These are phyloP conservation scores for Antrozous pallidus DNA, from an alignment of 2,797 vertebrate genomes.

Conservation along the genomic window DNA sequence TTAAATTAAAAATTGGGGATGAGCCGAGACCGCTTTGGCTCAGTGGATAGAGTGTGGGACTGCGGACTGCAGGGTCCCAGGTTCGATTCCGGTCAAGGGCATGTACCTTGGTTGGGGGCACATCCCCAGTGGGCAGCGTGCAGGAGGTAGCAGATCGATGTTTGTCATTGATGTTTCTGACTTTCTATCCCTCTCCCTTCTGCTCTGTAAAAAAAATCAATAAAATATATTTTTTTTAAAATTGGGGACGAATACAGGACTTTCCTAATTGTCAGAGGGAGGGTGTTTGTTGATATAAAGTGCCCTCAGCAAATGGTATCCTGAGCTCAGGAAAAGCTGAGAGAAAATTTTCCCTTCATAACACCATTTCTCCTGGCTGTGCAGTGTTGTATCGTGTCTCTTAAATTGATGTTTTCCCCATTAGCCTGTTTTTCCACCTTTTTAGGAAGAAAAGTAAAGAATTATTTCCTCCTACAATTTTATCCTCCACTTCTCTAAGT, in stretches of 20 bases:
- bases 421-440: not conserved
- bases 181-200: too few species aligned
- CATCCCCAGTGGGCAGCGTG: too few species aligned
- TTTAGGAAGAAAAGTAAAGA: slow-evolving; percentile 2
- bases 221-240: too few species aligned
- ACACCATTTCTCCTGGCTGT: not conserved
- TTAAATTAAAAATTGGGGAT: too few species aligned
- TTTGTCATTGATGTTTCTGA: too few species aligned
- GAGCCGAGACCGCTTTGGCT: too few species aligned
- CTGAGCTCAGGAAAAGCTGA: not conserved
- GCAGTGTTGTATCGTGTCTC: not conserved
- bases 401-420: not conserved
- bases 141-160: too few species aligned
- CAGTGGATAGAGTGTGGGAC: too few species aligned
- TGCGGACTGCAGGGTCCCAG: too few species aligned
- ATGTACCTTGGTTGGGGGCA: too few species aligned
- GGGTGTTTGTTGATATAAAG: not conserved
- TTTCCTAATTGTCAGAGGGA: not conserved
- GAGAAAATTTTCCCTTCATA: slow-evolving; percentile 20
- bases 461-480: not conserved
- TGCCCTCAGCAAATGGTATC: not conserved
- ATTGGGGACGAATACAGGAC: not conserved
- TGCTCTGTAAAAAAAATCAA: too few species aligned
- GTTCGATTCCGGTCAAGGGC: too few species aligned
- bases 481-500: not conserved